Base-by-base conservation (phyloP, 2,888 invertebrate species). In the Dicyrtomina minuta region DNA sequence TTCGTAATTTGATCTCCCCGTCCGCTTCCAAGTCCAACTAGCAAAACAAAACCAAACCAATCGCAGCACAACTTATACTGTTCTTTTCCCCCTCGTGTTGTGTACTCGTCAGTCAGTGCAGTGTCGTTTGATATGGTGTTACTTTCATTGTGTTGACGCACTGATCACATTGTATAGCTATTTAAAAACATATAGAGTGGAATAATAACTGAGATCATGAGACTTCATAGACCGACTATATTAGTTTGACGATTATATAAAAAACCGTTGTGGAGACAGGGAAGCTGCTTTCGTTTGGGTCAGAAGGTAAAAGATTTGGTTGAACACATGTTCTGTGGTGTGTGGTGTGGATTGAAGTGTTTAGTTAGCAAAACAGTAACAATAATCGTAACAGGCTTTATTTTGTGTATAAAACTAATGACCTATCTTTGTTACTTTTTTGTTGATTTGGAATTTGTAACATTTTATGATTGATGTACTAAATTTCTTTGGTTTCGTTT, bases 231-330 rank as follows among this genome's bases (percentile, higher is more conserved):
- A 33, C 33, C 46, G 49, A 62, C 33, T 49, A 62, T n/a, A 62
- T 62, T 49, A 49, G 33, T 49, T 49, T 62, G 24, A 62, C 46
- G 17, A 27, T 22, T 49, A 10, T 44, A n/a, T 3, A 49, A 27
- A 27, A 49, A 26, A 41, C 17, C 6, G 8, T 49, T 44, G 22
- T 2, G 49, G 44, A 62, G 49, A 33, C 46, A 62, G 62, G 62
- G 44, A 62, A 62, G 46, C 62, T 20, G 62, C 62, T 62, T 62
- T 62, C 62, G 24, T 55, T 26, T 49, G 24, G 24, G 46, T 26
- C 62, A 62, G 62, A 62, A 62, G 62, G 62, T 62, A 62, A 62
- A 46, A 15, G 46, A 49, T 49, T 49, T 15, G 49, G 26, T 44
- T 26, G 44, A 12, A 46, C 15, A 46, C 4, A 17, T 8, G 15